Conservation (phyloP, 35 echinoderm and acorn worm genomes). For the Ophiothrix spiculata region DNA sequence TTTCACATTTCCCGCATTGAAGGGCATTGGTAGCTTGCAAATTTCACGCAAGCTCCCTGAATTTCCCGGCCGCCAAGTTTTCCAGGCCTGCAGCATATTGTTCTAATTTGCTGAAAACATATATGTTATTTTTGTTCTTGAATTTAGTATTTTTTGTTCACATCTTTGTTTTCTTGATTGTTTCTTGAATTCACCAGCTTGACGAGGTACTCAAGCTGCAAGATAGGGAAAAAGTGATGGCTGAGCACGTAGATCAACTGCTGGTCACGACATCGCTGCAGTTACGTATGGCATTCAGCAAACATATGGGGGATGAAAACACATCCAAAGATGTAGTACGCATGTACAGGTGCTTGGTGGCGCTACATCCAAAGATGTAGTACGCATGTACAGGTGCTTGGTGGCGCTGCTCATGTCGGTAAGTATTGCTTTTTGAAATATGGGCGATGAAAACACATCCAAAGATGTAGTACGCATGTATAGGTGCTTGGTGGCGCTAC, state of each 20-base stretch:
- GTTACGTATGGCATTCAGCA: conserved; percentile 93
- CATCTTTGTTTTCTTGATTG: background rate
- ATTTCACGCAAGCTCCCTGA: too few relatives aligned
- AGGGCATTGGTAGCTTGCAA: too few relatives aligned
- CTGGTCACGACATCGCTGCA: conserved; percentile 75
- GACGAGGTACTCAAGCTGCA: conserved; percentile 84
- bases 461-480: conserved; percentile 89
- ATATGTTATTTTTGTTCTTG: too few relatives aligned
- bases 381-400: too few relatives aligned
- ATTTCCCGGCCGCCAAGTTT: too few relatives aligned
- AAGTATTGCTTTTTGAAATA: conserved; percentile 44
- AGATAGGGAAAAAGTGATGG: conserved; percentile 60
- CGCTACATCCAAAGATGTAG: too few relatives aligned
- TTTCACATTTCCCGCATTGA: too few relatives aligned
- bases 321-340: conserved; percentile 79
- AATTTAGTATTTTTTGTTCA: background rate
- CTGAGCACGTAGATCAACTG: conserved; percentile 79
- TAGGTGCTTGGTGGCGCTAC: conserved; percentile 74
- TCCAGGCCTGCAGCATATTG: background rate
- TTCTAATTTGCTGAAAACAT: background rate
- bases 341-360: conserved; percentile 83
- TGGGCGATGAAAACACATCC: conserved; percentile 77
- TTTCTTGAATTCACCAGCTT: conserved; percentile 54
- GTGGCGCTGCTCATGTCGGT: conserved; percentile 90
- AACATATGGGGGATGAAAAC: conserved; percentile 83